Evolutionary conservation across 1,140 invertebrate species (phyloP).

Genomic region (Dendrolimus punctatus): DNA sequence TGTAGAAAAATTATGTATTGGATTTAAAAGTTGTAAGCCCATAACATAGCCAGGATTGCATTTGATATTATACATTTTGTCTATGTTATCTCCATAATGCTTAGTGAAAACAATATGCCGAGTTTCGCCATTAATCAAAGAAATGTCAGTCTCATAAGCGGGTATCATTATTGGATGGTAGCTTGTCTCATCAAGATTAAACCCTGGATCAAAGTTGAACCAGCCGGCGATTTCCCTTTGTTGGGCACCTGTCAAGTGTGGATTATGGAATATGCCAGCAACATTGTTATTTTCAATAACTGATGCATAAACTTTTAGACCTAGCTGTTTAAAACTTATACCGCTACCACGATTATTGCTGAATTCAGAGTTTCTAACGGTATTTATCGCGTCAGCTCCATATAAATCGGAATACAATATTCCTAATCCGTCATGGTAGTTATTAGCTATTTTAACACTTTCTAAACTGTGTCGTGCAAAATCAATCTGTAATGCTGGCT

Average conservation of each 20-base stretch:
- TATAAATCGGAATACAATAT: conserved; percentile 92
- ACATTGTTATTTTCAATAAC: conserved; percentile 88
- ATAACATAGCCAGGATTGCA: conserved; percentile 84
- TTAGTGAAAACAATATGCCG: conserved; percentile 84
- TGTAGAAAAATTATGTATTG: conserved; percentile 88
- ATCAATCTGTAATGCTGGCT: conserved; percentile 96
- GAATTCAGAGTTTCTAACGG: conserved; percentile 91
- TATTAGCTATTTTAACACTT: conserved; percentile 85
- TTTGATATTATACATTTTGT: conserved; percentile 74
- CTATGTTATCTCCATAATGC: conserved; percentile 72
- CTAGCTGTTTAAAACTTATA: conserved; percentile 90
- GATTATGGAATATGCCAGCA: conserved; percentile 94
- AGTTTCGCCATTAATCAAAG: conserved; percentile 81
- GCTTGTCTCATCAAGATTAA: conserved; percentile 77
- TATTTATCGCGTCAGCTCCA: conserved; percentile 87
- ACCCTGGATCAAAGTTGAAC: conserved; percentile 81
- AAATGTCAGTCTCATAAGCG: conserved; percentile 73
- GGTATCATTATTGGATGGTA: conserved; percentile 82
- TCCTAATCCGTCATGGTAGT: conserved; percentile 90
- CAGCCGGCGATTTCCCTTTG: conserved; percentile 94
- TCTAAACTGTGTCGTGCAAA: conserved; percentile 94
- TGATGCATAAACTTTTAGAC: conserved; percentile 83
- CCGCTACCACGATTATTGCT: conserved; percentile 90
- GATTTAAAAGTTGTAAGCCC: conserved; percentile 88
- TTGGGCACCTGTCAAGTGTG: conserved; percentile 85